phyloP scores from a whole-genome alignment of 2,888 invertebrate species.

The Anagyrus pseudococci region DNA sequence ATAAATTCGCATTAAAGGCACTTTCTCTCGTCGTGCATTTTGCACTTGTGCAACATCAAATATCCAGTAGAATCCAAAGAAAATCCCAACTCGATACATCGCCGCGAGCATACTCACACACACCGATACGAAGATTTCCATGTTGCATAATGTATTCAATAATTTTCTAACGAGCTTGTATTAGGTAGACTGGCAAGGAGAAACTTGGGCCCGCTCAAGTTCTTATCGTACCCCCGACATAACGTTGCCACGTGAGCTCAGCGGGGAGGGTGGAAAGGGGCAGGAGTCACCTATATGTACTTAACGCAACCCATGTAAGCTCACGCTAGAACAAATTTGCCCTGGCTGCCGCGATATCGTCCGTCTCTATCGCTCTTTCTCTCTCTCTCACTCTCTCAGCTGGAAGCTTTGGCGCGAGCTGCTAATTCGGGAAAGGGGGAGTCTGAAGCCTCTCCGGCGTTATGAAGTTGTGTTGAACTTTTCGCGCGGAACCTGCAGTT shows the following conservation, averaged over 20 bases:
- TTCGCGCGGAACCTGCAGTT: slow-evolving; percentile 56
- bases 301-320: slow-evolving; percentile 62
- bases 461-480: slow-evolving; percentile 63
- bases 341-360: slow-evolving; percentile 42
- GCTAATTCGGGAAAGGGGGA: slow-evolving; percentile 34
- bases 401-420: slow-evolving; percentile 12
- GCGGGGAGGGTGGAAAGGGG: too few species aligned
- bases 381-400: slow-evolving; percentile 38
- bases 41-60: too few species aligned
- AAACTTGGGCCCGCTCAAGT: slow-evolving; percentile 22
- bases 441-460: slow-evolving; percentile 45
- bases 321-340: slow-evolving; percentile 62
- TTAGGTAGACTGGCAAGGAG: too few species aligned
- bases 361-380: slow-evolving; percentile 47
- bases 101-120: too few species aligned
- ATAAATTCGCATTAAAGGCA: too few species aligned
- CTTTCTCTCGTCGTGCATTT: too few species aligned
- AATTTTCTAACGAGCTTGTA: too few species aligned
- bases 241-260: too few species aligned
- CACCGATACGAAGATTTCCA: too few species aligned
- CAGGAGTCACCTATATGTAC: slow-evolving; percentile 57
- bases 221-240: slow-evolving; percentile 19
- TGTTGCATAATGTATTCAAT: too few species aligned
- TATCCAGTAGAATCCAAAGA: too few species aligned
- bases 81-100: too few species aligned